Conservation (phyloP, 2,113 vertebrate species). For the Myotis yumanensis region DNA sequence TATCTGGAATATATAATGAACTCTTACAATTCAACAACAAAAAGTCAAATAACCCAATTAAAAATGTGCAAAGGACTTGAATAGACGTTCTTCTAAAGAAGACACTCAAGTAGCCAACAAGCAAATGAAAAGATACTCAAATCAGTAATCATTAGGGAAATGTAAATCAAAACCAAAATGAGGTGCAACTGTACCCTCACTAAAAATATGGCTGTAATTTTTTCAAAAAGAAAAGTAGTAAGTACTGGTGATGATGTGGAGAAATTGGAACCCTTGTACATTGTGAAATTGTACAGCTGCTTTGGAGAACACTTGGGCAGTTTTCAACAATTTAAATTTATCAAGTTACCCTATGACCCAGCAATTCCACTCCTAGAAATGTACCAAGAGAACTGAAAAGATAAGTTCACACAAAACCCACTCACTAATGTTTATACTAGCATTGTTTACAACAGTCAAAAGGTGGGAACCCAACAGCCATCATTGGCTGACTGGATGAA, state of each 20-base stretch:
- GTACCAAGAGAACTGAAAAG: neutral
- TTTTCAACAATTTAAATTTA: conserved; percentile 1
- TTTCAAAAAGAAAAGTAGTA: neutral
- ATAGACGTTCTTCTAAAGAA: neutral
- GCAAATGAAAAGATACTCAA: neutral
- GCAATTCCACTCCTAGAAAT: neutral
- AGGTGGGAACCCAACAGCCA: neutral
- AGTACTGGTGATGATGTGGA: neutral
- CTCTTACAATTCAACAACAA: neutral
- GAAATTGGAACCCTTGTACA: neutral
- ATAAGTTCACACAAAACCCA: neutral
- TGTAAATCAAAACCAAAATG: neutral
- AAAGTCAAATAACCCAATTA: neutral
- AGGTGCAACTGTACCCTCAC: neutral
- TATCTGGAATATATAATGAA: neutral
- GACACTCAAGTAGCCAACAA: neutral
- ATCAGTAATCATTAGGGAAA: neutral
- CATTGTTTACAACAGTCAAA: neutral
- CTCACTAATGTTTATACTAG: neutral
- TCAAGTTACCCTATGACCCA: neutral
- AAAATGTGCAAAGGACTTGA: neutral
- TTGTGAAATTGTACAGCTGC: neutral
- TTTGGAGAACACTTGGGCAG: neutral
- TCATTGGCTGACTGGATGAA: neutral
- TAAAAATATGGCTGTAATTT: neutral